Conservation (phyloP, 2,888 invertebrate species). For the Helobdella robusta region DNA sequence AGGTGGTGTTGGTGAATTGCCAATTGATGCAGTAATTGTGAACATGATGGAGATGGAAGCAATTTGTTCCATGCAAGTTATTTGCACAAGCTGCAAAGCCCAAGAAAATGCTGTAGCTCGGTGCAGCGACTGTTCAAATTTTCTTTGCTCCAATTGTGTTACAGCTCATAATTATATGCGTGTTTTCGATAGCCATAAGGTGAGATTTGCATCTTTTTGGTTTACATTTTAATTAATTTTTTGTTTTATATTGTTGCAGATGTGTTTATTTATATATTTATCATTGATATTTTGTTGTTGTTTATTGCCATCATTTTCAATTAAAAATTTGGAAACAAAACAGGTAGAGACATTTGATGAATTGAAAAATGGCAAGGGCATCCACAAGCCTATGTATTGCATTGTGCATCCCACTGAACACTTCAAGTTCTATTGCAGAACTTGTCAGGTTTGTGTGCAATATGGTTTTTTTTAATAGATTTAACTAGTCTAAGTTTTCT, state of each 20-base stretch:
- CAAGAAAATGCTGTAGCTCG: slow-evolving; percentile 86
- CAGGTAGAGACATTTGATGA: slow-evolving; percentile 76
- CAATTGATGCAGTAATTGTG: slow-evolving; percentile 74
- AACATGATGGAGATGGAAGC: slow-evolving; percentile 52
- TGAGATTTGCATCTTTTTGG: slow-evolving; percentile 34
- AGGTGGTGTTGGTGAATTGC: slow-evolving; percentile 61
- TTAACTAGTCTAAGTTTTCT: no score
- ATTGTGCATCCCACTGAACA: slow-evolving; percentile 70
- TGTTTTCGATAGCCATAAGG: slow-evolving; percentile 81
- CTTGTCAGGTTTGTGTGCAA: slow-evolving; percentile 69
- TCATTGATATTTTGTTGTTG: neutral
- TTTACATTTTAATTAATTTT: no score
- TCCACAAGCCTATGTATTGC: slow-evolving; percentile 82
- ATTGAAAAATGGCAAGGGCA: slow-evolving; percentile 56
- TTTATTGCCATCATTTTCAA: neutral
- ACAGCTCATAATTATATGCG: slow-evolving; percentile 92
- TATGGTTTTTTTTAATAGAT: no score
- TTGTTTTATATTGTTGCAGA: no score
- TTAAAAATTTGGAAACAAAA: neutral
- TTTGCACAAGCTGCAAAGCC: slow-evolving; percentile 87
- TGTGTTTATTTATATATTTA: no score
- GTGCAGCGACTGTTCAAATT: slow-evolving; percentile 87
- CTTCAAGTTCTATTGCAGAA: slow-evolving; percentile 76
- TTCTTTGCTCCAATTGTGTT: slow-evolving; percentile 84
- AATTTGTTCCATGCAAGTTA: slow-evolving; percentile 60